Base-by-base conservation (phyloP, 2,888 invertebrate species). In the Ormyrus labotus region DNA sequence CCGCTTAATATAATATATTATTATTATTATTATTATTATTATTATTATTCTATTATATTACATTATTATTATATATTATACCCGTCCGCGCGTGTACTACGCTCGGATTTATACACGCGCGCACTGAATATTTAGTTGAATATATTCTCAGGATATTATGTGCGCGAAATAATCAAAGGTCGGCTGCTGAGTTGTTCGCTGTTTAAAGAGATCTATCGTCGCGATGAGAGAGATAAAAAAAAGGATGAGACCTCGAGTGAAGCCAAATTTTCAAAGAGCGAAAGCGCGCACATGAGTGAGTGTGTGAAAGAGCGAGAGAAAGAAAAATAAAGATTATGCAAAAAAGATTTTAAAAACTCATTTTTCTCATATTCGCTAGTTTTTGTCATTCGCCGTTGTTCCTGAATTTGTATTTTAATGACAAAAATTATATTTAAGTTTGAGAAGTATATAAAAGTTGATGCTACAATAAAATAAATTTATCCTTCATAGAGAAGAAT, bases 361-460 rank as follows among this genome's bases (percentile, higher is more conserved):
- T 80, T 75, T 75, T 81, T 79, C 78, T 79, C 81, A 67, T 81
- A 81, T 74, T 80, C 78, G 75, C 80, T 81, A 82, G 67, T 79
- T 82, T 80, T 81, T 82, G 76, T 82, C 82, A 81, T 81, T 75
- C 50, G 68, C 53, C 67, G 73, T 81, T 78, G 82, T 82, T 82
- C 81, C 81, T 82, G 58, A 82, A 81, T 82, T 82, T 82, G 82
- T 82, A 82, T 82, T 82, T 80, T 77, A 82, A 75, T 78, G 80
- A 82, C 72, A 72, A 75, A 78, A 82, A 82, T 81, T 81, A 78
- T 81, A 81, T 78, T 81, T 82, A 82, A 82, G 80, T 81, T 82
- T 82, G 78, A 82, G 78, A 82, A 82, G 69, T 82, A 82, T 81
- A 82, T 82, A 70, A 78, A 82, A 82, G 81, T 82, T 81, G 81